These are phyloP conservation scores for Pollenia labialis DNA, from an alignment of 2,888 invertebrate genomes.

Conservation along the genomic window DNA sequence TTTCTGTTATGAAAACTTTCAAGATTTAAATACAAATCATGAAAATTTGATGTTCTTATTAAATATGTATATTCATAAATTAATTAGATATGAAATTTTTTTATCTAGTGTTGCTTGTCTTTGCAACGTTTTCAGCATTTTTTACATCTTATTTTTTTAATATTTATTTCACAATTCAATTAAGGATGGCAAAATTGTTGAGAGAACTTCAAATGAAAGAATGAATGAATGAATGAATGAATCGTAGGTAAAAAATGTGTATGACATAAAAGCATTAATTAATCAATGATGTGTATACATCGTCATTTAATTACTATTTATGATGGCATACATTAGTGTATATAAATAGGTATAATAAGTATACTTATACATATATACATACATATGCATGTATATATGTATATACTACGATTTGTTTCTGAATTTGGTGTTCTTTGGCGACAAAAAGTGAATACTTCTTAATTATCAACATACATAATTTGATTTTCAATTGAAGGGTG, in stretches of 20 bases:
- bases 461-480: too few species aligned
- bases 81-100: slow-evolving; percentile 8
- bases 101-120: not conserved
- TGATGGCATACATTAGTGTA: slow-evolving; percentile 1
- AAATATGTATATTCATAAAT: too few species aligned
- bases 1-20: too few species aligned
- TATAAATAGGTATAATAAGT: not conserved
- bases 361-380: not conserved
- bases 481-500: too few species aligned
- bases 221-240: not conserved
- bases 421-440: too few species aligned
- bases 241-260: not conserved
- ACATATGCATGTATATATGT: too few species aligned
- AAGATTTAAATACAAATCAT: not conserved
- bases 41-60: not conserved
- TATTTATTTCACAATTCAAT: slow-evolving; percentile 18
- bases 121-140: not conserved
- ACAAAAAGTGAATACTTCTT: too few species aligned
- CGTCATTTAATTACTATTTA: slow-evolving; percentile 34
- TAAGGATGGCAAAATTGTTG: not conserved
- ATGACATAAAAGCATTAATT: slow-evolving; percentile 38
- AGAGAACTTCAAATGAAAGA: slow-evolving; percentile 12
- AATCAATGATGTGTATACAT: slow-evolving; percentile 32
- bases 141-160: not conserved
- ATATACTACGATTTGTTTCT: too few species aligned